A percentile compares a stretch with the other conserved stretches of the same genome.
Conservation (phyloP, 92 coral and sea anemone genomes). For the Phymanthus crucifer region DNA sequence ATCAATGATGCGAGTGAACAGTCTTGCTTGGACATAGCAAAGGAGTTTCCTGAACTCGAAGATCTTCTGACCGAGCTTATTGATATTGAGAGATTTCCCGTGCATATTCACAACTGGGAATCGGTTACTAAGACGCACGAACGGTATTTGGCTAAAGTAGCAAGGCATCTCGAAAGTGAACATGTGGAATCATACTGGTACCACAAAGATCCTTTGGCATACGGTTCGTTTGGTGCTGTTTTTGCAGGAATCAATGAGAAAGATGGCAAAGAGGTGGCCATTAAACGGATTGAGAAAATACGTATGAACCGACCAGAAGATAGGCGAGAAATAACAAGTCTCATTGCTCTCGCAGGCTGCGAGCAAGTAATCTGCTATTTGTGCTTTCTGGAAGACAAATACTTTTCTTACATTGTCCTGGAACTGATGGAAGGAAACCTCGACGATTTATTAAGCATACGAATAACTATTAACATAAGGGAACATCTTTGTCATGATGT, state of each 20-base stretch:
- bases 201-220: too few species aligned
- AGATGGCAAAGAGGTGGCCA: conserved; percentile 4
- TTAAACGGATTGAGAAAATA: neutral
- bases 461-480: neutral
- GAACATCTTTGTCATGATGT: conserved; percentile 30
- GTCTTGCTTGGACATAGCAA: too few species aligned
- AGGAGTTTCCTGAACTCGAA: neutral
- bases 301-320: conserved; percentile 4
- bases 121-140: neutral
- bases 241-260: too few species aligned
- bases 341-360: too few species aligned
- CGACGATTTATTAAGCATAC: neutral
- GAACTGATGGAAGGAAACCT: neutral
- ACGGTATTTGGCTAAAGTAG: neutral
- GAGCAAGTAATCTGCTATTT: conserved; percentile 26
- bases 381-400: too few species aligned
- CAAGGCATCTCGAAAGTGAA: too few species aligned
- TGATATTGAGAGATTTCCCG: too few species aligned
- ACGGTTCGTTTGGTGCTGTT: too few species aligned
- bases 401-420: too few species aligned
- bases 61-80: neutral
- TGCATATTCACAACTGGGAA: too few species aligned
- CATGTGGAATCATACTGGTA: too few species aligned
- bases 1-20: neutral
- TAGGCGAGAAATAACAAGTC: too few species aligned